Percentiles rank a stretch among this genome's conserved stretches.
Conservation (phyloP, 2,113 vertebrate species). For the Hystrix cristata region DNA sequence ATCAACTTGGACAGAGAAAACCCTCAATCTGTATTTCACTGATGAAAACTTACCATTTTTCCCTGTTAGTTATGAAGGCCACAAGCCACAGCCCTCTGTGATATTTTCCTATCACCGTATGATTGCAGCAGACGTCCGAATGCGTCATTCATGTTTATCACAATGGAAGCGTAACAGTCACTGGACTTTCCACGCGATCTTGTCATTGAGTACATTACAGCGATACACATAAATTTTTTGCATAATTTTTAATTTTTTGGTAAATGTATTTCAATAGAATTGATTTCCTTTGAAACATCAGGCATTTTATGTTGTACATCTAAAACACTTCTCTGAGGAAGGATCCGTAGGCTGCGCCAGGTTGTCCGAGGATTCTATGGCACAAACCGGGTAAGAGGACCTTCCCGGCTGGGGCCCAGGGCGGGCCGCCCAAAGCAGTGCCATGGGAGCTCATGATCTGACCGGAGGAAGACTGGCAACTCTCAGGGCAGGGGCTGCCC, state of each 20-base stretch:
- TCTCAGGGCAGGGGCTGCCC: background rate
- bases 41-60: background rate
- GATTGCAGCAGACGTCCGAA: background rate
- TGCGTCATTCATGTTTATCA: background rate
- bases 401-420: background rate
- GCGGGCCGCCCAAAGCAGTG: background rate
- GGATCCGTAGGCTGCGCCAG: background rate
- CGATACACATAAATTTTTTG: background rate
- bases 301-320: background rate
- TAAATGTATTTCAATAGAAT: background rate
- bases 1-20: background rate
- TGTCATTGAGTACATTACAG: background rate
- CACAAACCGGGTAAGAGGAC: background rate
- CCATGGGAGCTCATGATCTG: background rate
- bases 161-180: background rate
- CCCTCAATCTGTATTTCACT: background rate
- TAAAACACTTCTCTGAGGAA: background rate
- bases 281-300: background rate
- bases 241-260: constrained; percentile 1
- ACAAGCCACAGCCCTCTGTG: background rate
- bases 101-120: background rate
- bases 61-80: background rate
- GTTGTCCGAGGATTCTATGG: background rate
- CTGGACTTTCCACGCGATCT: background rate
- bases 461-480: background rate